A percentile compares a stretch with the other conserved stretches of the same genome.
Conservation (phyloP, 2,888 invertebrate genomes). For the Tachina lurida region DNA sequence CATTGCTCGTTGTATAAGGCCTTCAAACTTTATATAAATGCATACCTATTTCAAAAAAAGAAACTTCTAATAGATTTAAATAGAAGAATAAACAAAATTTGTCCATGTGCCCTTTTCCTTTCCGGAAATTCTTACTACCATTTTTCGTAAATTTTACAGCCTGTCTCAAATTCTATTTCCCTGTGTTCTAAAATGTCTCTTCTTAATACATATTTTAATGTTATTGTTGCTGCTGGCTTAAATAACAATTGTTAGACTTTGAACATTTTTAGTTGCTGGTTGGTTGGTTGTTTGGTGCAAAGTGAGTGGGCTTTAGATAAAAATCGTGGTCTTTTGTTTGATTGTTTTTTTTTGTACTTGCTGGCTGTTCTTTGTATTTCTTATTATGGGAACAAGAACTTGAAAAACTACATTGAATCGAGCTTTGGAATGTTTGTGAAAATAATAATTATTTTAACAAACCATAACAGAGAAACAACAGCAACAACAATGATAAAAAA, state of each 20-base stretch:
- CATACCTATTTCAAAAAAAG: too few relatives aligned
- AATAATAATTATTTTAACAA: slow-evolving; percentile 63
- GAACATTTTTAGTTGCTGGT: slow-evolving; percentile 54
- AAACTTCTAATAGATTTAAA: too few relatives aligned
- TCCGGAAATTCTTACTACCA: not conserved
- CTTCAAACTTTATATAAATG: too few relatives aligned
- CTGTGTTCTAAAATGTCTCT: not conserved
- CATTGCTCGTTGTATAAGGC: too few relatives aligned
- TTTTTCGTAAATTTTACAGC: not conserved
- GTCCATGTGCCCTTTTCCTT: not conserved
- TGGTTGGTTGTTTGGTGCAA: slow-evolving; percentile 44
- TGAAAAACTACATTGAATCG: slow-evolving; percentile 67
- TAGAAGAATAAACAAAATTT: too few relatives aligned
- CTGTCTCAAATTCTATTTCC: slow-evolving; percentile 8
- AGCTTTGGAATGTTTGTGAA: slow-evolving; percentile 70
- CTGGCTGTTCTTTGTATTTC: slow-evolving; percentile 54
- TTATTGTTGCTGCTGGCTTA: slow-evolving; percentile 52
- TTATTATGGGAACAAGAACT: slow-evolving; percentile 70
- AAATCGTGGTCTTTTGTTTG: slow-evolving; percentile 62
- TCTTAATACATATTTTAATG: slow-evolving; percentile 21
- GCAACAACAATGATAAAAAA: slow-evolving; percentile 4
- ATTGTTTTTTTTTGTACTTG: slow-evolving; percentile 23
- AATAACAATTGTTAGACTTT: slow-evolving; percentile 67
- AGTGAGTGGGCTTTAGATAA: slow-evolving; percentile 69
- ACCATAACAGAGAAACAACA: slow-evolving; percentile 40